phyloP scores from a whole-genome alignment of 2,113 vertebrate genomes.

The Callipepla californica region DNA sequence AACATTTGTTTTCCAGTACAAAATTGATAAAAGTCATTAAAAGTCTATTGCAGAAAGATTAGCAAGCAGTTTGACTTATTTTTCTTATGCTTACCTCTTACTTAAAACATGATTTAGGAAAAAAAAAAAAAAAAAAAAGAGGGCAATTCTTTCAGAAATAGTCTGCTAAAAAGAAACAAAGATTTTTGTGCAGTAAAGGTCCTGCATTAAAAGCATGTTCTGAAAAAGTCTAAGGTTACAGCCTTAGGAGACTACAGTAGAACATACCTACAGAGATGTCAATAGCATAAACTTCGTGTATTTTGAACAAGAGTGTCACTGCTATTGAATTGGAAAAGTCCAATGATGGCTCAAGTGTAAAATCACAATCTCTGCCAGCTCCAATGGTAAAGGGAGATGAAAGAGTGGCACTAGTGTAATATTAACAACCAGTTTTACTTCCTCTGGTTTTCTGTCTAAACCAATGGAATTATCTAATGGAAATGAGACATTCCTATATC shows the following conservation, averaged over 20 bases:
- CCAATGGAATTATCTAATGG: not conserved
- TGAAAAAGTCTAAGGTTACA: not conserved
- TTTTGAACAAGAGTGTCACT: not conserved
- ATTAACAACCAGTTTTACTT: not conserved
- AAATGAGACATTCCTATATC: not conserved
- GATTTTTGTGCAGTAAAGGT: not conserved
- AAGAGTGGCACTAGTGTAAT: not conserved
- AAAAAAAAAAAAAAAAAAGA: not conserved
- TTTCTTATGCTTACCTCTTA: not conserved
- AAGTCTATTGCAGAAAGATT: not conserved
- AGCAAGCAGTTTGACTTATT: not conserved
- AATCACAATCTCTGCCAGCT: not conserved
- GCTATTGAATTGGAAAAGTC: not conserved
- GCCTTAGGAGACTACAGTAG: not conserved
- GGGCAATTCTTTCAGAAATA: not conserved
- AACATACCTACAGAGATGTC: not conserved
- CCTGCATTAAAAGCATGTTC: accelerated
- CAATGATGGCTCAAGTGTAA: not conserved
- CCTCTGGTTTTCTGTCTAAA: not conserved
- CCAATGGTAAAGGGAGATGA: not conserved
- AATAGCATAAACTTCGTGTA: not conserved
- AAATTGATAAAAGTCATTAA: constrained; percentile 28
- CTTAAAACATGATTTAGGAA: not conserved
- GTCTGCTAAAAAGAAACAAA: not conserved
- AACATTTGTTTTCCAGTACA: constrained; percentile 46